Conservation (phyloP, 2,797 vertebrate genomes). For the Acropternis orthonyx region DNA sequence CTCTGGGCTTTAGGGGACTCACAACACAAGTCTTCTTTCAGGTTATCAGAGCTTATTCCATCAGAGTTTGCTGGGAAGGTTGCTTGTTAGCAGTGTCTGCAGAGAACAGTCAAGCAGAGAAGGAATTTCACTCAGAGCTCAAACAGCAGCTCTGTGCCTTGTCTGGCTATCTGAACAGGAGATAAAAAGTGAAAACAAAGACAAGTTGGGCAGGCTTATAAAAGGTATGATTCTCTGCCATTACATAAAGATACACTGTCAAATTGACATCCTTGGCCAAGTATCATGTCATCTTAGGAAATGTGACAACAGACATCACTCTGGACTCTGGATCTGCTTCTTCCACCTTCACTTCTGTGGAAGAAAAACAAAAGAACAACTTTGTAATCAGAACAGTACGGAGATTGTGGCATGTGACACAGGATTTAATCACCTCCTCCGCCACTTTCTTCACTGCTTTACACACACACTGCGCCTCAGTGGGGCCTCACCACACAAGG, state of each 20-base stretch:
- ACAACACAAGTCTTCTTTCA: background rate
- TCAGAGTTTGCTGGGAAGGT: background rate
- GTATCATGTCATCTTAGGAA: background rate
- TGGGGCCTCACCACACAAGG: background rate
- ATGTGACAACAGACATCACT: background rate
- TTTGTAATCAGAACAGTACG: background rate
- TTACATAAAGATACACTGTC: background rate
- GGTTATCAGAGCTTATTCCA: conserved; percentile 24
- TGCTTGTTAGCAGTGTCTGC: conserved; percentile 31
- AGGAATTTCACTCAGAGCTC: conserved; percentile 20
- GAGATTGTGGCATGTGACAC: background rate
- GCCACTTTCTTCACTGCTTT: background rate
- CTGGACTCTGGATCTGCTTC: background rate
- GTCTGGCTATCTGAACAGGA: background rate
- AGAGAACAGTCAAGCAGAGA: background rate
- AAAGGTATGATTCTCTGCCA: background rate
- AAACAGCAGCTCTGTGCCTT: background rate
- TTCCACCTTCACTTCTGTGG: background rate
- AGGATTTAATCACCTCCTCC: background rate
- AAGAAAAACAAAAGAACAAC: background rate
- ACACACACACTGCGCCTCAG: rapidly evolving
- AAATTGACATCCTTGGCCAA: background rate
- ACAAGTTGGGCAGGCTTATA: background rate
- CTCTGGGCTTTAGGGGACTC: background rate
- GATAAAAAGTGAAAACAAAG: conserved; percentile 21